A percentile compares a stretch with the other conserved stretches of the same genome.
phyloP scores from a whole-genome alignment of 2,888 invertebrate genomes.

The Drosophila peninsularis region DNA sequence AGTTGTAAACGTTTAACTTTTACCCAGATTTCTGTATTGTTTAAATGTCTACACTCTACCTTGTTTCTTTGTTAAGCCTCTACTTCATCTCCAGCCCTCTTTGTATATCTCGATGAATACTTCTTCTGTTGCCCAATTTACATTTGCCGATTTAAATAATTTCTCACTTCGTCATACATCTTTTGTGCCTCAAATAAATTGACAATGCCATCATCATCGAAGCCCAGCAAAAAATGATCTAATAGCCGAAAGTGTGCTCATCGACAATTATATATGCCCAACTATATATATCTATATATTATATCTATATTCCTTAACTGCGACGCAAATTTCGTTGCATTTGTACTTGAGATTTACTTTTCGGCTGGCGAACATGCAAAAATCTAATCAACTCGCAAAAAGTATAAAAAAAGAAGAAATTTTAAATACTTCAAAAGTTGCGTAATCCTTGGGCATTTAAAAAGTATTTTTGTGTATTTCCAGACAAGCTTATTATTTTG shows the following conservation, averaged over 20 bases:
- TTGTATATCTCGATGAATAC: background rate
- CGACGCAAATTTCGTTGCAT: slow-evolving; percentile 69
- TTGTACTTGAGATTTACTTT: slow-evolving; percentile 67
- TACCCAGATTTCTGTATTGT: background rate
- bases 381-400: slow-evolving; percentile 57
- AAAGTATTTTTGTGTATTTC: slow-evolving; percentile 39
- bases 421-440: slow-evolving; percentile 35
- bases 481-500: slow-evolving; percentile 32
- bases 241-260: slow-evolving; percentile 63
- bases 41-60: background rate
- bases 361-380: slow-evolving; percentile 60
- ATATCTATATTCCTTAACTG: slow-evolving; percentile 56
- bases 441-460: slow-evolving; percentile 55
- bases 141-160: slow-evolving; percentile 24
- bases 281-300: slow-evolving; percentile 37
- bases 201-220: slow-evolving; percentile 55
- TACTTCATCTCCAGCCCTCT: background rate
- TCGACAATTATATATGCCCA: slow-evolving; percentile 67
- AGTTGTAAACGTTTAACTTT: background rate
- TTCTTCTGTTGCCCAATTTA: slow-evolving; percentile 10
- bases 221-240: slow-evolving; percentile 60
- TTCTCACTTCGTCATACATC: slow-evolving; percentile 19
- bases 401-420: background rate
- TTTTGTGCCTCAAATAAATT: slow-evolving; percentile 23
- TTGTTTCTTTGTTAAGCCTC: background rate